A percentile compares a stretch with the other conserved stretches of the same genome.
These are phyloP conservation scores for Eupelmus urozonus DNA, from an alignment of 2,888 invertebrate species.

Conservation along the genomic window DNA sequence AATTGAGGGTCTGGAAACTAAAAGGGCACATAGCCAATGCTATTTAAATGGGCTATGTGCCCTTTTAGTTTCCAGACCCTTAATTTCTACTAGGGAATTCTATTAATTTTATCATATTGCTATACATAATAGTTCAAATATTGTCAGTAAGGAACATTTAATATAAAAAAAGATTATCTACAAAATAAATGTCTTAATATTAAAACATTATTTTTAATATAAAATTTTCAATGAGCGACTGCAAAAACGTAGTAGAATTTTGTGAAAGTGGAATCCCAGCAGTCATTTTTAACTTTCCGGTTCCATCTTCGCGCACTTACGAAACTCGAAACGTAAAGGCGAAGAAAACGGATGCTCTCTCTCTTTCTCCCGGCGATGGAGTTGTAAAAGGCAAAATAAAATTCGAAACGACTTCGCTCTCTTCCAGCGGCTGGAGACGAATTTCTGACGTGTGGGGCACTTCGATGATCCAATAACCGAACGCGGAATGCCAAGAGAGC, in stretches of 20 bases:
- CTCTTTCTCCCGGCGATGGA: too few relatives aligned
- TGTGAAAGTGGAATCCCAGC: conserved; percentile 19
- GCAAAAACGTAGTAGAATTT: neutral
- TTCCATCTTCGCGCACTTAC: conserved; percentile 10
- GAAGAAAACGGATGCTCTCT: neutral
- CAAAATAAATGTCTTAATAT: neutral
- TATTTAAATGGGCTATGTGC: too few relatives aligned
- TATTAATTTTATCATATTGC: neutral
- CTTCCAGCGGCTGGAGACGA: neutral
- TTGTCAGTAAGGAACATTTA: neutral
- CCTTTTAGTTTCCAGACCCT: too few relatives aligned
- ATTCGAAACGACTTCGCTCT: conserved; percentile 28
- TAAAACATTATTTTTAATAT: too few relatives aligned
- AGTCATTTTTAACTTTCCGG: conserved; percentile 27
- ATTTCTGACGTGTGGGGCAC: conserved; percentile 44
- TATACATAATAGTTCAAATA: neutral
- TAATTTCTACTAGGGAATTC: too few relatives aligned
- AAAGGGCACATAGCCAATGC: too few relatives aligned
- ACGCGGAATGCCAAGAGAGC: conserved; percentile 7
- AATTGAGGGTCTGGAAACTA: too few relatives aligned
- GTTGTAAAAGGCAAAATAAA: conserved; percentile 35
- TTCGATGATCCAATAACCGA: conserved; percentile 53
- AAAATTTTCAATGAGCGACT: too few relatives aligned
- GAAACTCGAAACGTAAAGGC: conserved; percentile 27
- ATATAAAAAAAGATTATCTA: neutral